Evolutionary conservation across 2,113 vertebrate species (phyloP), one percentile per base, ranked within the genome.

Genomic region (Lota lota): DNA sequence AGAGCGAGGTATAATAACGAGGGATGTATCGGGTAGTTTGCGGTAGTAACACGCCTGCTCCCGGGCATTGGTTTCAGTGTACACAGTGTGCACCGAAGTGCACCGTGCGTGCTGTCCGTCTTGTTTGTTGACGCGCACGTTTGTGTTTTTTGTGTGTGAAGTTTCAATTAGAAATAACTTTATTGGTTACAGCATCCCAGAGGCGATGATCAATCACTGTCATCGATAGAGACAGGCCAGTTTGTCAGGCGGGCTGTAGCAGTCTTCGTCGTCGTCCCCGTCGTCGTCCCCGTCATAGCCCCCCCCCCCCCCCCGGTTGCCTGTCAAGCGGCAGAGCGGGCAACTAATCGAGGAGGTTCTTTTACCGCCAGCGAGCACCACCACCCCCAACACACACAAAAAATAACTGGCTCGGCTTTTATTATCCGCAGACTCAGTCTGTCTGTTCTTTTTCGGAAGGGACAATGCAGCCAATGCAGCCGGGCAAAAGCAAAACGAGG

Each of bases 141-240:
- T 69, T 69, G 58, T 65, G 69, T 60, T 74, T 18, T 60, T 21
- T 58, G 36, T n/a, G 57, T 16, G 58, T 66, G 74, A 88, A 83
- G 79, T 87, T 88, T 88, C 80, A 88, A 86, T 89, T 88, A 92
- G 77, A 84, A 90, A 87, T 85, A 87, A 87, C 85, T 83, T 83
- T 83, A 84, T 85, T 87, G 83, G 78, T 76, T 83, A 86, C 74
- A 78, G 82, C 58, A 81, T 84, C 82, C 83, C 3, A 8, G 82
- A 80, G 87, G 86, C 82, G 51, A 69, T 67, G 77, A 85, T 87
- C 87, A 87, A 88, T 90, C 88, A 77, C 51, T 83, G 86, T 83
- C 88, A 81, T 90, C 84, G 84, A 81, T 87, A 85, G 87, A 82
- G 84, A 88, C 81, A 79, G 83, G 69, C 16, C 79, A 80, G 86